These are phyloP conservation scores for Charadrius vociferus DNA, from an alignment of 2,113 vertebrate species.

Conservation along the genomic window DNA sequence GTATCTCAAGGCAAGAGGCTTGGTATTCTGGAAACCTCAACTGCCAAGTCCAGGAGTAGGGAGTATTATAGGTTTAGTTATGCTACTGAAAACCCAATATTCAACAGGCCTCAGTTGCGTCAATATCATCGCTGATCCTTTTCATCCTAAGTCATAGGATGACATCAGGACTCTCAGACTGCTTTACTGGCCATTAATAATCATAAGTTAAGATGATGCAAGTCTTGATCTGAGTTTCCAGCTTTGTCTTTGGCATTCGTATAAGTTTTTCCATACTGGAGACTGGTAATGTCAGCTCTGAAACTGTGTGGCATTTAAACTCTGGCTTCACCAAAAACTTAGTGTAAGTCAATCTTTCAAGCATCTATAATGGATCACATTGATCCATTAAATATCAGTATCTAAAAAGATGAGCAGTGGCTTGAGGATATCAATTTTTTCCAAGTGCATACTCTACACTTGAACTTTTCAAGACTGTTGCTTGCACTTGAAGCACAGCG, in stretches of 20 bases:
- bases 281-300: neutral
- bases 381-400: neutral
- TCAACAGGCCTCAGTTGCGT: neutral
- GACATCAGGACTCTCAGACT: neutral
- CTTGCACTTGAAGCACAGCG: neutral
- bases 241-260: neutral
- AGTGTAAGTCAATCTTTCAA: neutral
- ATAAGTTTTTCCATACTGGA: neutral
- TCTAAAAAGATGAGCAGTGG: neutral
- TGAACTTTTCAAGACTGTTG: neutral
- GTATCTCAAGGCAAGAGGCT: conserved; percentile 39
- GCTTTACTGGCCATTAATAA: neutral
- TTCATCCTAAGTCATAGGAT: conserved; percentile 41
- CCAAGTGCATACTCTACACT: neutral
- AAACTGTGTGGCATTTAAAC: neutral
- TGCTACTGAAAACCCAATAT: neutral
- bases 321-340: neutral
- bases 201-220: neutral
- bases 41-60: neutral
- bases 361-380: neutral
- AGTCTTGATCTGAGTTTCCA: neutral
- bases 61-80: neutral
- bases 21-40: conserved; percentile 6
- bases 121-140: neutral
- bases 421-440: neutral